Evolutionary conservation across 1,140 invertebrate genomes (phyloP), one percentile per base, ranked within the genome.

Genomic region (Drosophila rufa): DNA sequence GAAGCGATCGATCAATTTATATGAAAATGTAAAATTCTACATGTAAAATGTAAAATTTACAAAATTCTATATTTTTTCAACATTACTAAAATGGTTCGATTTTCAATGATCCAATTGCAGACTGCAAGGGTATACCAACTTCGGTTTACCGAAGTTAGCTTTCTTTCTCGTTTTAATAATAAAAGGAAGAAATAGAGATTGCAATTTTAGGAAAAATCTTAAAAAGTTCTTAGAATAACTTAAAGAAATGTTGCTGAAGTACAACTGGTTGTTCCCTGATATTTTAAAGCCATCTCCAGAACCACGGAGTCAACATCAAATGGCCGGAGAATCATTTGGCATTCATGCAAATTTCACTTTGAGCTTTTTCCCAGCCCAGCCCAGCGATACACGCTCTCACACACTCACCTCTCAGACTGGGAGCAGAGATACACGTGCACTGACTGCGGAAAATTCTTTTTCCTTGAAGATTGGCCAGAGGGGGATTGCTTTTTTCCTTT

Each of bases 311-410:
- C 17, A 19, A 38, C 51, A 55, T 55, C 14, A 55, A 55, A 55
- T 38, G 51, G 51, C 3, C 19, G 33, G 27, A 75, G 36, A 66
- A 58, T 45, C 43, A 56, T 36, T 75, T 75, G 57, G 36, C 47
- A 71, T 50, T 66, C 67, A 79, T 70, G 78, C 64, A 79, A 85
- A 82, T 85, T 85, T 68, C 30, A 15, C 30, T 61, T 77, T 78
- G 48, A 69, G 46, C 33, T 66, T 61, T 62, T 75, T 43, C 33
- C 36, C 12, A 36, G 12, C 9, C 17, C 14, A 50, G 50, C 46
- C 11, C 27, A 53, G 17, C 51, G 27, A 50, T 43, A 61, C 47
- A 56, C 36, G 36, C 4, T 38, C 12, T 14, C 38, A 66, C 70
- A 43, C 43, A n/a, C 55, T 4, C 8, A 42, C 5, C 38, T 30